A percentile compares a stretch with the other conserved stretches of the same genome.
These are phyloP conservation scores for Prionace glauca DNA, from an alignment of 2,797 vertebrate species.

Conservation along the genomic window DNA sequence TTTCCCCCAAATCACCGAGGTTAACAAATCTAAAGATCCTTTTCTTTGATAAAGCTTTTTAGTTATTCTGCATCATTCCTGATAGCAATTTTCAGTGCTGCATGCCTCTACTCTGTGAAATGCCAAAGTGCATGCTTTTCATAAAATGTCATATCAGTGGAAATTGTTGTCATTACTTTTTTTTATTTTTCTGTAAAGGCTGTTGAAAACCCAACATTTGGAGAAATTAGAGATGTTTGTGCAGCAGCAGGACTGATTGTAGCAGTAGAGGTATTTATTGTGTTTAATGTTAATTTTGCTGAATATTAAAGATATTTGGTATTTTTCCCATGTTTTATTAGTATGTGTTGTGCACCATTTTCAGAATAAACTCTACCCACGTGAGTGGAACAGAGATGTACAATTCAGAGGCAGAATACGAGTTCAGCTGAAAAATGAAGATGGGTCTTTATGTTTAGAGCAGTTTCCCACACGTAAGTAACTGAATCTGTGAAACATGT, in stretches of 20 bases:
- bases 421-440: conserved; percentile 79
- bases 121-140: not conserved
- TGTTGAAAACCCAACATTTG: conserved; percentile 89
- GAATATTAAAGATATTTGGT: not conserved
- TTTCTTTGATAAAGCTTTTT: not conserved
- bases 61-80: not conserved
- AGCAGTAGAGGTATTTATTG: conserved; percentile 68
- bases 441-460: conserved; percentile 75
- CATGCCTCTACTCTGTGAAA: not conserved
- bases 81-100: not conserved
- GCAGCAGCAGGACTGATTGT: conserved; percentile 79
- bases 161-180: not conserved
- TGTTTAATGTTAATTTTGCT: not conserved
- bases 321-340: not conserved
- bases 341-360: conserved; percentile 41
- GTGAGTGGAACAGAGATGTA: conserved; percentile 87
- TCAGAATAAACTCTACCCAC: conserved; percentile 88
- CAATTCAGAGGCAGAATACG: conserved; percentile 83
- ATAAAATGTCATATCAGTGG: no score
- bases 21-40: not conserved
- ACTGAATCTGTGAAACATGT: not conserved
- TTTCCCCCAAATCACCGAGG: not conserved
- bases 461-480: conserved; percentile 82
- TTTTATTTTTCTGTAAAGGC: conserved; percentile 57
- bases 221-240: conserved; percentile 86